Conservation (phyloP, 2,888 invertebrate species). For the Cyaniris semiargus region DNA sequence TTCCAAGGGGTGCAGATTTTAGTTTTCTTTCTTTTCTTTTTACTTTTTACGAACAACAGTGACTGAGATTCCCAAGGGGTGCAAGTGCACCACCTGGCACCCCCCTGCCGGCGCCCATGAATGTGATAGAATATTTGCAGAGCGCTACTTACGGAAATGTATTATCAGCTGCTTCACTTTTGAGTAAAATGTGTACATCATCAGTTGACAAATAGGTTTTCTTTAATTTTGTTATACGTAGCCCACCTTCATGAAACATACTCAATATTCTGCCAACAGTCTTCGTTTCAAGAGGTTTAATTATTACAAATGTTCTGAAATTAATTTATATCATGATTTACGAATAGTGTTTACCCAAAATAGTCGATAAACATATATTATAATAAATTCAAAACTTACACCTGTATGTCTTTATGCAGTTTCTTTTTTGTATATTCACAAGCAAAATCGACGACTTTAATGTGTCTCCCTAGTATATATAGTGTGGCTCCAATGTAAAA, state of each 20-base stretch:
- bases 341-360: neutral
- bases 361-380: neutral
- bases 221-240: slow-evolving; percentile 84
- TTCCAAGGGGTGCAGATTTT: too few species aligned
- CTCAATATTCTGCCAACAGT: slow-evolving; percentile 88
- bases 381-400: slow-evolving; percentile 66
- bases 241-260: slow-evolving; percentile 81
- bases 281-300: slow-evolving; percentile 86
- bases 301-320: slow-evolving; percentile 86
- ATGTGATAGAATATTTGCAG: neutral
- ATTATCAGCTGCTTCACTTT: slow-evolving; percentile 59
- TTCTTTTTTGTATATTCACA: slow-evolving; percentile 84
- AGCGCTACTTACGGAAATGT: slow-evolving; percentile 80
- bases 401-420: slow-evolving; percentile 82
- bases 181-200: slow-evolving; percentile 75
- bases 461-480: slow-evolving; percentile 86
- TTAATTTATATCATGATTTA: slow-evolving; percentile 16
- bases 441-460: slow-evolving; percentile 87
- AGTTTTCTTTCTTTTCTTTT: too few species aligned
- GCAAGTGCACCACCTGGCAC: too few species aligned
- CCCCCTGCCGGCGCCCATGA: too few species aligned
- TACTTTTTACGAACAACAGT: too few species aligned
- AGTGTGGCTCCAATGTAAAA: slow-evolving; percentile 88
- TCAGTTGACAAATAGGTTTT: slow-evolving; percentile 85
- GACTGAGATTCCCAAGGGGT: too few species aligned